Percentiles rank a stretch among this genome's conserved stretches.
These are phyloP conservation scores for Cassiopea andromeda DNA, from an alignment of 30 jellyfish, hydroid and myxozoan species.

Conservation along the genomic window DNA sequence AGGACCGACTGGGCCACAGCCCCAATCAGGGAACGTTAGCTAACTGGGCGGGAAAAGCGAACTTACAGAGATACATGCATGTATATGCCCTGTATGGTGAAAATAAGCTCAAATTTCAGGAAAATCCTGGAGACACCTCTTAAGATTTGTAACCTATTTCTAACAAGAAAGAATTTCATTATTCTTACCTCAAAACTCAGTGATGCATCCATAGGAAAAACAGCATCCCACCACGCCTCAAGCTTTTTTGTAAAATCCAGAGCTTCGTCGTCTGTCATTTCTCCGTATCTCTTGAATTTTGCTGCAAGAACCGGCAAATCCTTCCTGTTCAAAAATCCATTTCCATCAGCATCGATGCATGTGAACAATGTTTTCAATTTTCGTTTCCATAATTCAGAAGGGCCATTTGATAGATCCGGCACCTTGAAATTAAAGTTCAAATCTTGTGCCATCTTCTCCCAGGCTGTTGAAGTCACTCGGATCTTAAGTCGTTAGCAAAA, in stretches of 20 bases:
- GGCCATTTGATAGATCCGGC: background rate
- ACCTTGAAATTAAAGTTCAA: background rate
- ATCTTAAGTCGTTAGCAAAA: background rate
- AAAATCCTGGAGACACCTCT: no score
- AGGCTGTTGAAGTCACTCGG: no score
- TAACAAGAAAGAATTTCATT: background rate
- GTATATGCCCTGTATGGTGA: no score
- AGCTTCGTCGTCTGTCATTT: conserved; percentile 52
- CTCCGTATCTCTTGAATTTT: conserved; percentile 45
- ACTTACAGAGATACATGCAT: no score
- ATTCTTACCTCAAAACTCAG: conserved; percentile 25
- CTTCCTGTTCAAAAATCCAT: conserved; percentile 41
- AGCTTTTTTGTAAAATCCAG: conserved; percentile 34
- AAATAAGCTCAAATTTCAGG: no score
- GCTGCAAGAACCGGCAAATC: conserved; percentile 63
- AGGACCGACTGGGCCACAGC: no score
- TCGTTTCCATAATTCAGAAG: conserved; percentile 64
- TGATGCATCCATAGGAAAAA: conserved; percentile 27
- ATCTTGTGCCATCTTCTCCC: conserved; percentile 5
- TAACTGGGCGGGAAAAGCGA: no score
- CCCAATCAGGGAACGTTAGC: no score
- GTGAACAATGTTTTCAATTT: conserved; percentile 63
- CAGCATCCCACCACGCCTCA: conserved; percentile 67
- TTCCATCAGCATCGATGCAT: conserved; percentile 71
- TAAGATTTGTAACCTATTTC: background rate